phyloP scores from a whole-genome alignment of 2,113 vertebrate genomes.

The Mandrillus leucophaeus region DNA sequence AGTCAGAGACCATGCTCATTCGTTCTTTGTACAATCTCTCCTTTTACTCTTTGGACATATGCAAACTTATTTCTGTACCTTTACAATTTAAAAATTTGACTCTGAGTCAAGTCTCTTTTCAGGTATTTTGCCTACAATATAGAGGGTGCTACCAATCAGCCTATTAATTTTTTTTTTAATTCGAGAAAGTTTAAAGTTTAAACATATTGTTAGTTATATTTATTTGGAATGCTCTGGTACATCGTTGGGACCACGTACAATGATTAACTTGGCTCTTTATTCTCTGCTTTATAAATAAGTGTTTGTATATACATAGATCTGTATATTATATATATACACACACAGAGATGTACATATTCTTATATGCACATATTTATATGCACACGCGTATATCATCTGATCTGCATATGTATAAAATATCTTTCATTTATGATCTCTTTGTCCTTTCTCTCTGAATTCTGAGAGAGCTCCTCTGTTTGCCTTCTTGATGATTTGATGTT shows the following conservation, averaged over 20 bases:
- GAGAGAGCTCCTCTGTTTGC: background rate
- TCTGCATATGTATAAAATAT: background rate
- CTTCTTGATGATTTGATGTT: background rate
- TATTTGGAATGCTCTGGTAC: background rate
- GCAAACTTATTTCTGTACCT: background rate
- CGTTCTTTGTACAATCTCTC: background rate
- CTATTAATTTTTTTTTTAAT: background rate
- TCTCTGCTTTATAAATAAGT: background rate
- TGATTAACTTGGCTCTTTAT: background rate
- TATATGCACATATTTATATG: background rate
- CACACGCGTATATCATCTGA: background rate
- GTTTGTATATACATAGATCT: background rate
- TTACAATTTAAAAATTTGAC: conserved; percentile 19
- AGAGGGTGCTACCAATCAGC: background rate
- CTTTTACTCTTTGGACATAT: background rate
- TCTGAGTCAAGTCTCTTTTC: background rate
- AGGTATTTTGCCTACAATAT: background rate
- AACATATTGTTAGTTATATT: background rate
- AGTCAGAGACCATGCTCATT: background rate
- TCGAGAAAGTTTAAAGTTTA: background rate
- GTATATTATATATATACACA: background rate
- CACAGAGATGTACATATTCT: background rate
- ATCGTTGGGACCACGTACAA: background rate
- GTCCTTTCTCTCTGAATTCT: background rate
- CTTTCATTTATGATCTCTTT: background rate